Conservation (phyloP, 1,140 invertebrate genomes). For the Patella vulgata region DNA sequence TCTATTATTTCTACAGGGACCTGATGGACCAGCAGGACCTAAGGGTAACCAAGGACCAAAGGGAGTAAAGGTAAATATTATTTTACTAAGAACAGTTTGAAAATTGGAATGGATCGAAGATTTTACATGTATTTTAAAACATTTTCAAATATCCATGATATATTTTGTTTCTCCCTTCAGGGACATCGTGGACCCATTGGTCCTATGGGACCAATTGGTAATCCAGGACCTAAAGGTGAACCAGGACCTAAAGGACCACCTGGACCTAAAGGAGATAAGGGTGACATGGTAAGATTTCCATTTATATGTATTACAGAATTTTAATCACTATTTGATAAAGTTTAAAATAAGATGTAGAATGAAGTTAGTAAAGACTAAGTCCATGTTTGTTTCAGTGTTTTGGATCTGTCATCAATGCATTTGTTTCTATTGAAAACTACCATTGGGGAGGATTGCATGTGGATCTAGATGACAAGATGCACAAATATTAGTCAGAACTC, state of each 20-base stretch:
- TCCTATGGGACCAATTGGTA: slow-evolving; percentile 44
- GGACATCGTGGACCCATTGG: slow-evolving; percentile 72
- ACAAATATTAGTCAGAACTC: too few relatives aligned
- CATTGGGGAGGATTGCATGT: too few relatives aligned
- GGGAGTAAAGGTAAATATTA: slow-evolving; percentile 75
- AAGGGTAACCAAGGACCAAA: slow-evolving; percentile 59
- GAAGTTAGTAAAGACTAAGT: too few relatives aligned
- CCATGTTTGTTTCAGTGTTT: too few relatives aligned
- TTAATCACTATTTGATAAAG: too few relatives aligned
- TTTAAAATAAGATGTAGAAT: too few relatives aligned
- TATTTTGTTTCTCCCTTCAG: slow-evolving; percentile 52
- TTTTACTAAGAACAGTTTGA: slow-evolving; percentile 73
- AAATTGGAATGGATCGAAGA: background rate
- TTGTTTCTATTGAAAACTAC: too few relatives aligned
- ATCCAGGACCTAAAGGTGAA: slow-evolving; percentile 57
- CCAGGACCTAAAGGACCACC: slow-evolving; percentile 42
- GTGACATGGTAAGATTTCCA: slow-evolving; percentile 60
- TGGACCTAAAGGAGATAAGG: slow-evolving; percentile 47
- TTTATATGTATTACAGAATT: too few relatives aligned
- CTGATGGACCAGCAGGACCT: slow-evolving; percentile 69
- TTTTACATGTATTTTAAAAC: background rate
- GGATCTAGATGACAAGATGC: too few relatives aligned
- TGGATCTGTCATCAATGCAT: too few relatives aligned
- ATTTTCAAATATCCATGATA: background rate
- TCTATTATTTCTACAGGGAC: too few relatives aligned